Conservation (phyloP, 2,113 vertebrate genomes). For the Notarius lentiginosus region DNA sequence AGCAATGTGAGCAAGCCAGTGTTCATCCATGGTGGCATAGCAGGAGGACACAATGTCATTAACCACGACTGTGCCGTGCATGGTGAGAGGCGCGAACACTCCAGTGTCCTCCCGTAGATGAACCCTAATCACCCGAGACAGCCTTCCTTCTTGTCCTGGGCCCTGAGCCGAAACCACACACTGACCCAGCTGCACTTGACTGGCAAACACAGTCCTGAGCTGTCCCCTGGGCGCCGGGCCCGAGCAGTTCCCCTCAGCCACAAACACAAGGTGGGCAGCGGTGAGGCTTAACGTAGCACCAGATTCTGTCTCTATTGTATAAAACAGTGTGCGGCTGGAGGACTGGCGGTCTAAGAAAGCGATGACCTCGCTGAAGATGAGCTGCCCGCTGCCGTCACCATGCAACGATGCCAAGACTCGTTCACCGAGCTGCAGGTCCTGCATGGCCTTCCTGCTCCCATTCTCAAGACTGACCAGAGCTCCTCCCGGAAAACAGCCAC, state of each 20-base stretch:
- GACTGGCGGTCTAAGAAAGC: slow-evolving; percentile 87
- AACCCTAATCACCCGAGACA: slow-evolving; percentile 75
- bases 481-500: slow-evolving; percentile 89
- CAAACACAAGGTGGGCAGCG: slow-evolving; percentile 88
- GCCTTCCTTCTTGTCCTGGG: slow-evolving; percentile 51
- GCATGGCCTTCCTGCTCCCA: slow-evolving; percentile 75
- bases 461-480: slow-evolving; percentile 79
- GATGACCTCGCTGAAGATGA: slow-evolving; percentile 88
- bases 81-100: slow-evolving; percentile 88
- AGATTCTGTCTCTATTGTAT: slow-evolving; percentile 77
- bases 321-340: slow-evolving; percentile 75
- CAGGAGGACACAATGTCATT: slow-evolving; percentile 90
- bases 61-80: slow-evolving; percentile 89
- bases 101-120: slow-evolving; percentile 71
- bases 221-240: slow-evolving; percentile 38
- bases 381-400: slow-evolving; percentile 69
- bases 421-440: slow-evolving; percentile 83
- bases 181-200: slow-evolving; percentile 82
- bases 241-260: slow-evolving; percentile 73
- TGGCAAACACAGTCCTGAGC: slow-evolving; percentile 84
- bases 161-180: slow-evolving; percentile 75
- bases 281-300: slow-evolving; percentile 84
- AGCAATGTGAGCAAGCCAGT: slow-evolving; percentile 84
- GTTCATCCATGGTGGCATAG: slow-evolving; percentile 87
- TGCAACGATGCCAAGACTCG: slow-evolving; percentile 85